phyloP scores from a whole-genome alignment of 2,888 invertebrate genomes.

The Leptopilina drosophilae region DNA sequence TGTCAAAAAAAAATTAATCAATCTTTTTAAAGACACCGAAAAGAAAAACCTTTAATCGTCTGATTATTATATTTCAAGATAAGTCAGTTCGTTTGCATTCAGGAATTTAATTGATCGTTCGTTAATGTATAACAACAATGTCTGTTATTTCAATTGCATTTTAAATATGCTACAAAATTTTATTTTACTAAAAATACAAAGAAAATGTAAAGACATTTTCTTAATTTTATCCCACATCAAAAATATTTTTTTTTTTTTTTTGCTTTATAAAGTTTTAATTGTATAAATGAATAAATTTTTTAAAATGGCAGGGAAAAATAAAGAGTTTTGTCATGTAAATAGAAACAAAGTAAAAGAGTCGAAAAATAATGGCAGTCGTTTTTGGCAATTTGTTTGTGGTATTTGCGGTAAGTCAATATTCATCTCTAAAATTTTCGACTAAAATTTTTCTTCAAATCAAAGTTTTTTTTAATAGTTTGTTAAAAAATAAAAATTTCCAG shows the following conservation, averaged over 20 bases:
- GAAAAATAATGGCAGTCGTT: not conserved
- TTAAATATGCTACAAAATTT: not conserved
- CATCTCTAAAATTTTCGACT: no score
- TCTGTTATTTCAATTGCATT: not conserved
- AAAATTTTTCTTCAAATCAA: no score
- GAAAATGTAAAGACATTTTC: not conserved
- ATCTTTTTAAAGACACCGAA: no score
- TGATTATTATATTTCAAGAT: not conserved
- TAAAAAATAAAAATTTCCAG: no score
- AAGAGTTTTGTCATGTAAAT: not conserved
- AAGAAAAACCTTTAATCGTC: no score
- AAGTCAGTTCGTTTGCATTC: not conserved
- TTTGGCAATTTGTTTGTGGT: not conserved
- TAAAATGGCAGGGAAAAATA: not conserved
- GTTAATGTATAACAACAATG: not conserved
- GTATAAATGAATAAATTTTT: no score
- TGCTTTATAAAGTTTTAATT: not conserved
- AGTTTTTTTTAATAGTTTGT: no score
- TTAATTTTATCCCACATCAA: not conserved
- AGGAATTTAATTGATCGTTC: not conserved
- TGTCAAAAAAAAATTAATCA: no score
- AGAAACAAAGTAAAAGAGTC: not conserved
- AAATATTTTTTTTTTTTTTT: not conserved
- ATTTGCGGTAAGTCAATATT: not conserved
- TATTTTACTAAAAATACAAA: not conserved